A percentile compares a stretch with the other conserved stretches of the same genome.
These are phyloP conservation scores for Scytalopus superciliaris DNA, from an alignment of 2,113 vertebrate genomes.

Conservation along the genomic window DNA sequence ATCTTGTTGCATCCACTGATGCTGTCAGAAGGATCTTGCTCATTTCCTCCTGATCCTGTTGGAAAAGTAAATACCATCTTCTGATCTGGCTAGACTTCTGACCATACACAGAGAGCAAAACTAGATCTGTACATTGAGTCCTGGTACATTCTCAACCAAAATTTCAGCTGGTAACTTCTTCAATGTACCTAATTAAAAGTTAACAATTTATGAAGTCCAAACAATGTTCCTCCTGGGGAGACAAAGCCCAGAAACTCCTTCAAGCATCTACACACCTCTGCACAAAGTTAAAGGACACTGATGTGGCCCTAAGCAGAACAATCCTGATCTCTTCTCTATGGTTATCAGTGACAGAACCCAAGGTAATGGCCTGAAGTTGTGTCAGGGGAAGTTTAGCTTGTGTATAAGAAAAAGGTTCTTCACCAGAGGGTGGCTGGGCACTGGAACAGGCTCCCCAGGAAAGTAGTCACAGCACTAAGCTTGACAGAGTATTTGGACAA, in stretches of 20 bases:
- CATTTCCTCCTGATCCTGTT: background rate
- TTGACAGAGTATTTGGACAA: background rate
- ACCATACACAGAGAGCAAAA: background rate
- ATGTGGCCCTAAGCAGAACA: background rate
- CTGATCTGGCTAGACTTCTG: background rate
- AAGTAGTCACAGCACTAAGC: background rate
- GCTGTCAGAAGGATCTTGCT: background rate
- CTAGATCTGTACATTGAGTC: background rate
- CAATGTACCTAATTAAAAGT: background rate
- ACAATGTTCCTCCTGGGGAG: background rate
- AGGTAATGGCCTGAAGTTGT: background rate
- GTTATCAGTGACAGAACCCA: background rate
- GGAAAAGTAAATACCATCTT: background rate
- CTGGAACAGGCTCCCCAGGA: background rate
- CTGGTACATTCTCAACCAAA: background rate
- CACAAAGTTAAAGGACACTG: background rate
- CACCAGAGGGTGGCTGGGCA: background rate
- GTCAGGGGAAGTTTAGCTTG: background rate
- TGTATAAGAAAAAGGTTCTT: background rate
- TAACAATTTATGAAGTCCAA: background rate
- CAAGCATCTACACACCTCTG: background rate
- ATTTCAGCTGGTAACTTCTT: background rate
- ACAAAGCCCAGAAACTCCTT: background rate
- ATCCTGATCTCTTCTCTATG: background rate
- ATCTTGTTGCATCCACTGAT: background rate